Percentiles rank a stretch among this genome's conserved stretches.
These are phyloP conservation scores for Nasonovia ribisnigri DNA, from an alignment of 2,888 invertebrate species.

Conservation along the genomic window DNA sequence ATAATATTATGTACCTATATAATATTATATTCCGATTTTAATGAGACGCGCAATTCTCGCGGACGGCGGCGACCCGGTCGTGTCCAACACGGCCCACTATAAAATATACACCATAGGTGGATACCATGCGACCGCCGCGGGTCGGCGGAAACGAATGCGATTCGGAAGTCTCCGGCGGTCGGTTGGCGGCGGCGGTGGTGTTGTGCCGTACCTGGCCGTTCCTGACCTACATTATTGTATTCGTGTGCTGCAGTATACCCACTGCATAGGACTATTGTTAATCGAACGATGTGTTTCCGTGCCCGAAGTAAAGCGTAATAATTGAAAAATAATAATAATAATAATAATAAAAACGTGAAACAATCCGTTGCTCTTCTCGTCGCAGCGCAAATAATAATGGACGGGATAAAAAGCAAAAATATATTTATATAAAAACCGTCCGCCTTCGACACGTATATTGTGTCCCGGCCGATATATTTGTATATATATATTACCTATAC, in stretches of 20 bases:
- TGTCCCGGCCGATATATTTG: neutral
- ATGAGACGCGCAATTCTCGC: constrained; percentile 1
- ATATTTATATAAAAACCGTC: neutral
- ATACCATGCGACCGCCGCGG: neutral
- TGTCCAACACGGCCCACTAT: neutral
- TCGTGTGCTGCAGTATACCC: neutral
- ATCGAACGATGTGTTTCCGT: neutral
- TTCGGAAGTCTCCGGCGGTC: neutral
- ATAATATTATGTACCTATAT: neutral
- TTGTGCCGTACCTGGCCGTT: constrained; percentile 35
- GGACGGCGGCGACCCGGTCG: neutral
- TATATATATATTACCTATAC: neutral
- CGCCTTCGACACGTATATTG: neutral
- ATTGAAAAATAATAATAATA: constrained; percentile 40
- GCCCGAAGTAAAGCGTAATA: neutral
- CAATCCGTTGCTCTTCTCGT: constrained; percentile 29
- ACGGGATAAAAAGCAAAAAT: constrained; percentile 9
- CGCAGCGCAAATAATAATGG: neutral
- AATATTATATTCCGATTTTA: constrained; percentile 26
- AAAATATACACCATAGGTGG: neutral
- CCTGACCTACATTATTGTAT: constrained; percentile 54
- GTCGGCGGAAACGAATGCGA: neutral
- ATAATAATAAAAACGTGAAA: constrained; percentile 32
- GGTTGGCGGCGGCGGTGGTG: neutral
- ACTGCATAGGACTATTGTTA: neutral